These are phyloP conservation scores for Aurelia sp. DNA, from an alignment of 30 jellyfish, hydroid and myxozoan genomes.

Conservation along the genomic window DNA sequence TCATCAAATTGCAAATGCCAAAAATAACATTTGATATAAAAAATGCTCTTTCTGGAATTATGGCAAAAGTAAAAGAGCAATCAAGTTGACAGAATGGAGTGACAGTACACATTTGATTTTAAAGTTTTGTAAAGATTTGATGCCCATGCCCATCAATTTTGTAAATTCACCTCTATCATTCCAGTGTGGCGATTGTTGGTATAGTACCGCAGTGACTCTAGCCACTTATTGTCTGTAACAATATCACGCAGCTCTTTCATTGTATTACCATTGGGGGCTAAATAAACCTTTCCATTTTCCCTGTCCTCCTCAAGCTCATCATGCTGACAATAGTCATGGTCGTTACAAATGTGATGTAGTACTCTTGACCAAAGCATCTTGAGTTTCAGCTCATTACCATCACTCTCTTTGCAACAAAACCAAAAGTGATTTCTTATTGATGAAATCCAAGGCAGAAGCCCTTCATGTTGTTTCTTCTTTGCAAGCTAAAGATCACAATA, in stretches of 20 bases:
- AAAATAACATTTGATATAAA: too few relatives aligned
- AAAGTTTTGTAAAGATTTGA: too few relatives aligned
- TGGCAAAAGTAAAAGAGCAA: too few relatives aligned
- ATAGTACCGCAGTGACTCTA: slow-evolving; percentile 22
- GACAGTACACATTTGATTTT: too few relatives aligned
- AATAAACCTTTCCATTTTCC: too few relatives aligned
- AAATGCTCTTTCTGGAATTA: too few relatives aligned
- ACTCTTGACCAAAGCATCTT: background rate
- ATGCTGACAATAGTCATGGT: background rate
- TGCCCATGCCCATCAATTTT: background rate
- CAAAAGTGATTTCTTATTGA: slow-evolving; percentile 31
- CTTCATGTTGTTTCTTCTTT: background rate
- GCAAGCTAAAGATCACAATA: background rate
- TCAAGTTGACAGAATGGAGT: too few relatives aligned
- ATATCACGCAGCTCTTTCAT: too few relatives aligned
- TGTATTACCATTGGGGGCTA: too few relatives aligned
- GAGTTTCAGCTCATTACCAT: slow-evolving; percentile 1
- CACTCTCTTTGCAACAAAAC: slow-evolving; percentile 27
- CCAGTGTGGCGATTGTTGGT: slow-evolving; percentile 53
- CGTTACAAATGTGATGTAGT: background rate
- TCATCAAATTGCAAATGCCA: too few relatives aligned
- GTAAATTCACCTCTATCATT: background rate
- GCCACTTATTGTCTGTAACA: slow-evolving; percentile 8
- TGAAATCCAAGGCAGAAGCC: slow-evolving; percentile 1
- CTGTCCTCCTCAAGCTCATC: too few relatives aligned